Evolutionary conservation across 2,797 vertebrate species (phyloP).

Genomic region (Champsocephalus esox): DNA sequence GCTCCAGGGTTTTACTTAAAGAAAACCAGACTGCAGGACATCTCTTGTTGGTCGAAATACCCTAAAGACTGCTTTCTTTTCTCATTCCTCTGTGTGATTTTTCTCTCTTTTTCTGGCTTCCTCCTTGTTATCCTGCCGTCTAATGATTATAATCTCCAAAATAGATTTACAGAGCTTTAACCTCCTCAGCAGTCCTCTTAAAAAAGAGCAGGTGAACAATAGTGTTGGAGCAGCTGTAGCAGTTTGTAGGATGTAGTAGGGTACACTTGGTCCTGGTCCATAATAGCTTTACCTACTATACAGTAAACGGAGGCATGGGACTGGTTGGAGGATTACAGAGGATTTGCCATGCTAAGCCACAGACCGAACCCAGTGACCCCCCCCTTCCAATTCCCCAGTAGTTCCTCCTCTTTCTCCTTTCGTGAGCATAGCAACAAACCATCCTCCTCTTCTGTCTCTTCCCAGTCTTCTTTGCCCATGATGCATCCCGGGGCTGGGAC

Average conservation of each 20-base stretch:
- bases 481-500: background rate
- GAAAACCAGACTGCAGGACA: slow-evolving; percentile 26
- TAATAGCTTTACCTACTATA: slow-evolving; percentile 69
- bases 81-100: slow-evolving; percentile 30
- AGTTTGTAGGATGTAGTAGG: slow-evolving; percentile 17
- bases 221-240: slow-evolving; percentile 16
- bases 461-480: slow-evolving; percentile 8
- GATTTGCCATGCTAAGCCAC: slow-evolving; percentile 83
- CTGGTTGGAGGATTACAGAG: slow-evolving; percentile 80
- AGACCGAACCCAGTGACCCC: slow-evolving; percentile 73
- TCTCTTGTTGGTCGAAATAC: slow-evolving; percentile 24
- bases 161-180: slow-evolving; percentile 49
- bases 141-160: slow-evolving; percentile 61
- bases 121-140: slow-evolving; percentile 32
- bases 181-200: slow-evolving; percentile 27
- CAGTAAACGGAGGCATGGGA: slow-evolving; percentile 71
- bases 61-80: slow-evolving; percentile 41
- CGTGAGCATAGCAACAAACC: slow-evolving; percentile 44
- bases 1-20: slow-evolving; percentile 16
- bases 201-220: slow-evolving; percentile 42
- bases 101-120: slow-evolving; percentile 35
- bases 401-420: slow-evolving; percentile 47
- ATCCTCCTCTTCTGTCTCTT: slow-evolving; percentile 21
- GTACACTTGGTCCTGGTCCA: slow-evolving; percentile 42
- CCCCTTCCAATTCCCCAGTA: slow-evolving; percentile 43